Conservation (phyloP, 2,888 invertebrate species). For the Pocota personata region DNA sequence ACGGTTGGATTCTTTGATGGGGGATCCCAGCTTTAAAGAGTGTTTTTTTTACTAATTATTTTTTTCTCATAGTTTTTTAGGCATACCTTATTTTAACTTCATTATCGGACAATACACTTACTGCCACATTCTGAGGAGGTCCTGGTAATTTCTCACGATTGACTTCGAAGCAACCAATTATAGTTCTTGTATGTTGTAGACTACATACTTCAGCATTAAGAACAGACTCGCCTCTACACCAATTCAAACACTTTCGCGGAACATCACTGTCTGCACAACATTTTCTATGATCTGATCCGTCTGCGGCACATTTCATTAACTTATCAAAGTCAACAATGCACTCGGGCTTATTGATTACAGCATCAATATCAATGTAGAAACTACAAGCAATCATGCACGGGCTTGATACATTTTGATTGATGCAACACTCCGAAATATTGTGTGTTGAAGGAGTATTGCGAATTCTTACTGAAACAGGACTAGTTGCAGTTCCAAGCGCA, state of each 20-base stretch:
- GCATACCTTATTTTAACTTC: slow-evolving; percentile 84
- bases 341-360: slow-evolving; percentile 90
- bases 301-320: slow-evolving; percentile 93
- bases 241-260: slow-evolving; percentile 91
- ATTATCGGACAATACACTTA: slow-evolving; percentile 85
- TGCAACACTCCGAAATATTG: slow-evolving; percentile 92
- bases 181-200: slow-evolving; percentile 88
- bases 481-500: slow-evolving; percentile 89
- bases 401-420: slow-evolving; percentile 90
- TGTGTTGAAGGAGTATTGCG: slow-evolving; percentile 85
- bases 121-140: slow-evolving; percentile 88
- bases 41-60: background rate
- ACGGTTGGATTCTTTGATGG: slow-evolving; percentile 92
- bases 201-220: slow-evolving; percentile 87
- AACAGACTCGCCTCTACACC: slow-evolving; percentile 91
- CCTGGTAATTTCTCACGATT: slow-evolving; percentile 90
- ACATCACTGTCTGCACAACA: slow-evolving; percentile 93
- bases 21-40: slow-evolving; percentile 87
- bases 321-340: slow-evolving; percentile 93
- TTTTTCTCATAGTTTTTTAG: background rate
- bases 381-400: slow-evolving; percentile 92
- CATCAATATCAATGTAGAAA: slow-evolving; percentile 92
- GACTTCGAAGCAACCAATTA: slow-evolving; percentile 92
- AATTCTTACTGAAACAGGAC: slow-evolving; percentile 89
- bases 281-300: slow-evolving; percentile 91